A percentile compares a stretch with the other conserved stretches of the same genome.
phyloP scores from a whole-genome alignment of 2,888 invertebrate species.

The Iselma pallidipennis region DNA sequence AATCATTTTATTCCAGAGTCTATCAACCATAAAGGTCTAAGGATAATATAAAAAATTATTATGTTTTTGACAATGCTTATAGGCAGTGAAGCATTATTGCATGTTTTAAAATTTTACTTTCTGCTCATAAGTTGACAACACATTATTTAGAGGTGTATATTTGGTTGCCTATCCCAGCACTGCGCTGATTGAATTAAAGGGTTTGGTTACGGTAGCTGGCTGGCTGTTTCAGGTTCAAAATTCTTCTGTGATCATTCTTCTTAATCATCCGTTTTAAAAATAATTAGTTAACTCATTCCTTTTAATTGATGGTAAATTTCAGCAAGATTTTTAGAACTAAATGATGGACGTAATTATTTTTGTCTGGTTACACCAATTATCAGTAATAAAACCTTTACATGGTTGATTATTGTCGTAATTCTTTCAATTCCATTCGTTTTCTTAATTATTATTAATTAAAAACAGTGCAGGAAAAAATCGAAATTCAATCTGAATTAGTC shows the following conservation, averaged over 20 bases:
- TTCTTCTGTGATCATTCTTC: not conserved
- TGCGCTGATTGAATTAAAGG: no score
- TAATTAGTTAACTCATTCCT: not conserved
- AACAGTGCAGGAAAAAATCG: not conserved
- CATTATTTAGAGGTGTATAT: not conserved
- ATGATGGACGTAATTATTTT: not conserved
- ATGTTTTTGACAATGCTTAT: no score
- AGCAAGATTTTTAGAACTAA: not conserved
- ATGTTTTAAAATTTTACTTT: no score
- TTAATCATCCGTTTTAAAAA: no score
- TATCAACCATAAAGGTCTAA: no score
- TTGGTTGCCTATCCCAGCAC: not conserved
- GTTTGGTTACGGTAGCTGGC: no score
- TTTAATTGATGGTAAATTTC: not conserved
- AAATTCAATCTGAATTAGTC: not conserved
- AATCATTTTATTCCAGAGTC: no score
- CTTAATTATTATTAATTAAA: not conserved
- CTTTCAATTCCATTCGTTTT: not conserved
- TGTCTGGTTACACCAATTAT: not conserved
- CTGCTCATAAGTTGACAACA: no score
- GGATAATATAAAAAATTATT: no score
- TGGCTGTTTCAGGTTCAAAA: not conserved
- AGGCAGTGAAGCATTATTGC: no score
- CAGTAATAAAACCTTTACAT: no score
- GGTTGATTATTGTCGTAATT: not conserved